Evolutionary conservation across 2,888 invertebrate species (phyloP).

Genomic region (Eustalomyia histrio): DNA sequence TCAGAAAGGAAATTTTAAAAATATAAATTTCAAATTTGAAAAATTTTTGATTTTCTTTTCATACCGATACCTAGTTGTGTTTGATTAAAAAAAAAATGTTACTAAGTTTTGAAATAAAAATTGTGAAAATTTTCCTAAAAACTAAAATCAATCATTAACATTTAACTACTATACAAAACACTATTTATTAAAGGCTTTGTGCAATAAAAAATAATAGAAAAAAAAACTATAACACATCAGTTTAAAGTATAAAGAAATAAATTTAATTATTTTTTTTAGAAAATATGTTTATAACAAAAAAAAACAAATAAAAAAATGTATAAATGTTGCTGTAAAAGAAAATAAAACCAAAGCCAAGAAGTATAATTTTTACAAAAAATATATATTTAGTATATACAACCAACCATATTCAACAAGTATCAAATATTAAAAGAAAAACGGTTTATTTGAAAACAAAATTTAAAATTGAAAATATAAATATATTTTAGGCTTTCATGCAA

Average conservation of each 20-base stretch:
- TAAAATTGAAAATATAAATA: slow-evolving; percentile 40
- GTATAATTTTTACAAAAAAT: slow-evolving; percentile 23
- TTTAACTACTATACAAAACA: not conserved
- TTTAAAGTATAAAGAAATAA: slow-evolving; percentile 6
- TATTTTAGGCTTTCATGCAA: slow-evolving; percentile 64
- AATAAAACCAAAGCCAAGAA: slow-evolving; percentile 6
- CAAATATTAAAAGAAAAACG: slow-evolving; percentile 49
- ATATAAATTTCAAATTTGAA: not conserved
- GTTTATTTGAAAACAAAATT: slow-evolving; percentile 59
- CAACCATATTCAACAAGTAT: not conserved
- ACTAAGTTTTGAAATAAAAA: slow-evolving; percentile 4
- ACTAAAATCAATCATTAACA: slow-evolving; percentile 3
- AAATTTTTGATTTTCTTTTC: too few relatives aligned
- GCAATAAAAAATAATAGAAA: not conserved
- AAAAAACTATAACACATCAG: not conserved
- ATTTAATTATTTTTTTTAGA: slow-evolving; percentile 24
- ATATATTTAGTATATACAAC: too few relatives aligned
- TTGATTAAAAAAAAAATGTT: slow-evolving; percentile 3
- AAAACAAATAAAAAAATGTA: not conserved
- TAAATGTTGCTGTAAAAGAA: not conserved
- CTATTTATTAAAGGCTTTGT: slow-evolving; percentile 1
- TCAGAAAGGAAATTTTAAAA: too few relatives aligned
- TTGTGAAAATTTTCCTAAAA: not conserved
- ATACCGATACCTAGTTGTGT: too few relatives aligned
- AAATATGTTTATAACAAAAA: slow-evolving; percentile 10